phyloP scores from a whole-genome alignment of 1,140 invertebrate genomes.

The Bombus huntii region DNA sequence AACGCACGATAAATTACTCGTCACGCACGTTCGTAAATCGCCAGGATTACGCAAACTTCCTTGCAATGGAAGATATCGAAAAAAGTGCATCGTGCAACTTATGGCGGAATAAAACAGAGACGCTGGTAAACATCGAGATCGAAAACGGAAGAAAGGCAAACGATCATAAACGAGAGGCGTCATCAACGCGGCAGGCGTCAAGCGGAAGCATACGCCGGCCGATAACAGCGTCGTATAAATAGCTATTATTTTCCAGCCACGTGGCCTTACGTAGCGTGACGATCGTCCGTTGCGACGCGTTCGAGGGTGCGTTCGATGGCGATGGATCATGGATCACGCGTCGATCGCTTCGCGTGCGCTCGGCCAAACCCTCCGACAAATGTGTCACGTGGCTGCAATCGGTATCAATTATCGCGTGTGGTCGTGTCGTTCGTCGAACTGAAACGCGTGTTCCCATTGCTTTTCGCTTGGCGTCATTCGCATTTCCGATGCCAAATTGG shows the following conservation, averaged over 20 bases:
- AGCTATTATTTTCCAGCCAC: constrained; percentile 33
- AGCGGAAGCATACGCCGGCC: background rate
- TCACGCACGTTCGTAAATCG: background rate
- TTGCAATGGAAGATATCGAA: background rate
- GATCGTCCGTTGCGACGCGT: constrained; percentile 1
- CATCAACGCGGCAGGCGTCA: background rate
- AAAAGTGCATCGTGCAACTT: background rate
- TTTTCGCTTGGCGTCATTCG: background rate
- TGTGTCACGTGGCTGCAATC: constrained; percentile 11
- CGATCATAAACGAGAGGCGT: background rate
- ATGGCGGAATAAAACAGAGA: too few relatives aligned
- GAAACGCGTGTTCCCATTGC: background rate
- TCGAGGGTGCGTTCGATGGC: background rate
- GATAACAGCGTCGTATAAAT: constrained; percentile 28
- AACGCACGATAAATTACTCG: background rate
- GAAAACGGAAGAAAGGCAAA: background rate
- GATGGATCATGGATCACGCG: constrained; percentile 24
- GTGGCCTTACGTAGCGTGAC: constrained; percentile 13
- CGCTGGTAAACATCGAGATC: background rate
- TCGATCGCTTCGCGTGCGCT: background rate
- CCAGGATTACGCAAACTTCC: background rate
- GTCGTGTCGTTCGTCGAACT: background rate
- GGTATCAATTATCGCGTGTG: constrained; percentile 26
- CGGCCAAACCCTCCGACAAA: background rate
- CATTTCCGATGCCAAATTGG: background rate